phyloP scores from a whole-genome alignment of 1,140 invertebrate species.

The Coenobita brevimanus region DNA sequence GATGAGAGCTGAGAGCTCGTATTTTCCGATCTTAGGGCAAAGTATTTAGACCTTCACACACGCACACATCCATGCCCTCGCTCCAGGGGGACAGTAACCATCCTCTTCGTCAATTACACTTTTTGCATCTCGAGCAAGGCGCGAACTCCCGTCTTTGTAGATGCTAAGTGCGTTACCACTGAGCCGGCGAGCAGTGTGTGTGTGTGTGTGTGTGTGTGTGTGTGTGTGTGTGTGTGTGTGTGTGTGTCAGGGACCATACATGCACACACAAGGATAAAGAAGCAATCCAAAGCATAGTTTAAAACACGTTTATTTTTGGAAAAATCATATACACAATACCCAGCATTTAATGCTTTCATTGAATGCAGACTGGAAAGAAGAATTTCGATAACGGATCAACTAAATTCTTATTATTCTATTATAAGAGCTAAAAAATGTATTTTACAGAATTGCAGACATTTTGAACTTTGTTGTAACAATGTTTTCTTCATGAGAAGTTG shows the following conservation, averaged over 20 bases:
- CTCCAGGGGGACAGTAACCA: too few species aligned
- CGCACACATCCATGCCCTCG: too few species aligned
- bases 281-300: slow-evolving; percentile 48
- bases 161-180: neutral
- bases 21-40: too few species aligned
- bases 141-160: neutral
- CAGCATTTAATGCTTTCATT: slow-evolving; percentile 65
- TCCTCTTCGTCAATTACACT: too few species aligned
- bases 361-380: slow-evolving; percentile 63
- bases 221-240: slow-evolving; percentile 27
- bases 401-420: slow-evolving; percentile 62
- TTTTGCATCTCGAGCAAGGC: too few species aligned
- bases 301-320: slow-evolving; percentile 67
- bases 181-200: neutral
- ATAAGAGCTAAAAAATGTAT: slow-evolving; percentile 62
- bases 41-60: too few species aligned
- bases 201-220: slow-evolving; percentile 27
- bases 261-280: slow-evolving; percentile 6
- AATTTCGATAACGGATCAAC: slow-evolving; percentile 65
- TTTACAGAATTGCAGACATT: slow-evolving; percentile 67
- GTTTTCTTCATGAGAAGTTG: slow-evolving; percentile 64
- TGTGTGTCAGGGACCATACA: neutral
- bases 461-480: slow-evolving; percentile 67
- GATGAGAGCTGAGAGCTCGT: too few species aligned
- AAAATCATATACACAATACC: slow-evolving; percentile 67